Conservation (phyloP, 2,797 vertebrate species). For the Helicolenus hilgendorfi region DNA sequence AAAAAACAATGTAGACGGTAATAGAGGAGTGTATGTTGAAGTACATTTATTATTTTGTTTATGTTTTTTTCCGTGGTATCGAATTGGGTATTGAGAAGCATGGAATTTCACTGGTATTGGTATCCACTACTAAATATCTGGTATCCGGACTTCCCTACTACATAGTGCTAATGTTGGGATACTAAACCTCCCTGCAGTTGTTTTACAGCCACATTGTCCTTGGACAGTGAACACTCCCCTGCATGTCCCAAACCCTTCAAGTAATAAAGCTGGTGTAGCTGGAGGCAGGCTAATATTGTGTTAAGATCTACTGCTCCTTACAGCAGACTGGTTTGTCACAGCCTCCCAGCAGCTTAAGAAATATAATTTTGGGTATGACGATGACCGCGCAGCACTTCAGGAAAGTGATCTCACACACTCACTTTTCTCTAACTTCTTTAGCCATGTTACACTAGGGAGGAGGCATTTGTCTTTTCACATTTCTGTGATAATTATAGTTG, state of each 20-base stretch:
- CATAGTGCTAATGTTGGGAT: not conserved
- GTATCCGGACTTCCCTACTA: not conserved
- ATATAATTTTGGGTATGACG: not conserved
- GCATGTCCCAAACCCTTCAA: not conserved
- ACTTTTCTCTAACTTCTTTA: not conserved
- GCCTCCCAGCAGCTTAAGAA: not conserved
- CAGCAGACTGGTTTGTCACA: not conserved
- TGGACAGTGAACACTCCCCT: conserved; percentile 10
- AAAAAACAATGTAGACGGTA: too few relatives aligned
- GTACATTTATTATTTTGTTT: too few relatives aligned
- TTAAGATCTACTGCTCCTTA: not conserved
- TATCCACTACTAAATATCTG: not conserved
- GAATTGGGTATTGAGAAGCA: too few relatives aligned
- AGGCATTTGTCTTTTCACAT: conserved; percentile 20
- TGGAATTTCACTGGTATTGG: not conserved
- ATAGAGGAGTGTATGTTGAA: too few relatives aligned
- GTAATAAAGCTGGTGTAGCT: not conserved
- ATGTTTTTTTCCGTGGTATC: too few relatives aligned
- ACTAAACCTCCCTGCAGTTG: conserved; percentile 12
- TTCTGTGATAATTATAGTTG: conserved; percentile 30
- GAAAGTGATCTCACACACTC: conserved; percentile 5
- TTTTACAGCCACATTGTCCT: conserved; percentile 48
- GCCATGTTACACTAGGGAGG: not conserved
- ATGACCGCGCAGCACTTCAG: not conserved
- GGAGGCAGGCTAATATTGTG: not conserved